These are phyloP conservation scores for Nanorana parkeri DNA, from an alignment of 2,113 vertebrate genomes.

Conservation along the genomic window DNA sequence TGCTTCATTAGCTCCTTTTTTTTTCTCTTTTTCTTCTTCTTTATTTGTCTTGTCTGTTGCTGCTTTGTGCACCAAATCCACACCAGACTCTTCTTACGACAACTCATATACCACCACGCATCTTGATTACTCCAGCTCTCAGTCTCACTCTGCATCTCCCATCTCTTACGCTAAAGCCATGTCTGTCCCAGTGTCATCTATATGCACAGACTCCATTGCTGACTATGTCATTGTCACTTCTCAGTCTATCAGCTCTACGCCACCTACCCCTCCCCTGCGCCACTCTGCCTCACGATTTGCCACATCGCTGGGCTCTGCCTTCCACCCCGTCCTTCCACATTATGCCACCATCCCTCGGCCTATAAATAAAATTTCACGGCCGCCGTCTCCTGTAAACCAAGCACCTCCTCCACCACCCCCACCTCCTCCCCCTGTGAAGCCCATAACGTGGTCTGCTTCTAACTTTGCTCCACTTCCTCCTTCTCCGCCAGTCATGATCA, in stretches of 20 bases:
- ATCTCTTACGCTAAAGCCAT: constrained; percentile 82
- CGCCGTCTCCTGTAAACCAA: constrained; percentile 77
- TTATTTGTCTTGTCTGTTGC: constrained; percentile 76
- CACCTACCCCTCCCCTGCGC: constrained; percentile 92
- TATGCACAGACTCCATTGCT: constrained; percentile 73
- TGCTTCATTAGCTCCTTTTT: constrained; percentile 89
- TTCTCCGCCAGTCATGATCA: constrained; percentile 96
- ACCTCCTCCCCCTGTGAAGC: constrained; percentile 73
- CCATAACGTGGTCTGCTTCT: constrained; percentile 85
- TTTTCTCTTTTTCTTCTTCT: constrained; percentile 81
- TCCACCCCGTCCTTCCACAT: constrained; percentile 96
- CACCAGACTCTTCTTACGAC: constrained; percentile 87
- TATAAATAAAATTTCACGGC: constrained; percentile 79
- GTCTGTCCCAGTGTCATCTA: constrained; percentile 79
- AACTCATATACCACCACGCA: constrained; percentile 87
- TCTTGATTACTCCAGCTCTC: constrained; percentile 86
- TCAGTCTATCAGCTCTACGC: constrained; percentile 79
- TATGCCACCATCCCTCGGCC: constrained; percentile 91
- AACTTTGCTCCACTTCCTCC: constrained; percentile 91
- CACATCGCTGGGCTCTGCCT: constrained; percentile 95
- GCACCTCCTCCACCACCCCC: constrained; percentile 72
- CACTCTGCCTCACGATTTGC: constrained; percentile 95
- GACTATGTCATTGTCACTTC: constrained; percentile 79
- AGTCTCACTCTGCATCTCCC: constrained; percentile 81
- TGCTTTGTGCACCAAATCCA: constrained; percentile 75